Evolutionary conservation across 35 echinoderm and acorn worm species (phyloP).

Genomic region (Ophiothrix spiculata): DNA sequence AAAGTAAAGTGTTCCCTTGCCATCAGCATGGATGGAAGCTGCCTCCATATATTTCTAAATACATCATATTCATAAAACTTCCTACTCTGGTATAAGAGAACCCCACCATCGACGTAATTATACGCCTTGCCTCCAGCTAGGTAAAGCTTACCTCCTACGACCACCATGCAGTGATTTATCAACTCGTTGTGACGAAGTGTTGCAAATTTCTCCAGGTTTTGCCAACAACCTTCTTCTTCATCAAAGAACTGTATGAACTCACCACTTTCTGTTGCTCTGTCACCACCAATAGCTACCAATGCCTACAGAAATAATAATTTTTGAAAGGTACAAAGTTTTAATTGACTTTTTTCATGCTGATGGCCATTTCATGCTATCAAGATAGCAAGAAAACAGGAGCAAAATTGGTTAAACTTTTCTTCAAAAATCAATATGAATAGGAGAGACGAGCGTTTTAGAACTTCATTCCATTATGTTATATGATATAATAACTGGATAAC

Average conservation of each 20-base stretch:
- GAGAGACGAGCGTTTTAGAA: too few species aligned
- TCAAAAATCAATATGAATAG: too few species aligned
- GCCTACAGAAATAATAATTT: neutral
- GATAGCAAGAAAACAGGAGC: too few species aligned
- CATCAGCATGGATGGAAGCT: neutral
- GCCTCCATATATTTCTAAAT: neutral
- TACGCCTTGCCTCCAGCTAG: neutral
- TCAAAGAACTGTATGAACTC: slow-evolving; percentile 5
- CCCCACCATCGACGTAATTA: slow-evolving; percentile 1
- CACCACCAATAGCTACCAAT: neutral
- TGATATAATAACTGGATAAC: too few species aligned
- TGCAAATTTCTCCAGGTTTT: neutral
- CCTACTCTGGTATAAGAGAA: neutral
- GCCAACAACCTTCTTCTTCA: slow-evolving; percentile 7
- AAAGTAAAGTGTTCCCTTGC: neutral
- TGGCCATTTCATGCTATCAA: too few species aligned
- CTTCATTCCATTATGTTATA: too few species aligned
- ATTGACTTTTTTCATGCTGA: too few species aligned
- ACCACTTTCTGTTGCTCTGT: neutral
- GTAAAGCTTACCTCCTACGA: neutral
- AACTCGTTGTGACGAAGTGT: neutral
- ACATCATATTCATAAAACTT: neutral
- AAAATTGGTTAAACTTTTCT: too few species aligned
- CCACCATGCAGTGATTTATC: neutral
- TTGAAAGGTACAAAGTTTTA: too few species aligned